A percentile compares a stretch with the other conserved stretches of the same genome.
These are phyloP conservation scores for Cosmorhoe ocellata DNA, from an alignment of 2,888 invertebrate species.

Conservation along the genomic window DNA sequence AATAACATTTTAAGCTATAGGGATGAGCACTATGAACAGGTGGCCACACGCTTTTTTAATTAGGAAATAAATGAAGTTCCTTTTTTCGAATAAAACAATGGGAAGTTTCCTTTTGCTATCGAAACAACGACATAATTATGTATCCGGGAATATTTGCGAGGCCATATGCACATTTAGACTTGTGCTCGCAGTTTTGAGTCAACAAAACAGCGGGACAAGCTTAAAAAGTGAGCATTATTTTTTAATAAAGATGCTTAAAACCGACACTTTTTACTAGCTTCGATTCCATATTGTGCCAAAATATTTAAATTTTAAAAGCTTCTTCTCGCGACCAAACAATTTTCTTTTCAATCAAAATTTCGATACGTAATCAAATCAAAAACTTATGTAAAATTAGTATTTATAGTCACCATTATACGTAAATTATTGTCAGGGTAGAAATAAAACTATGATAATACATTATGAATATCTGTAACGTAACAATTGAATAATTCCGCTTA, in stretches of 20 bases:
- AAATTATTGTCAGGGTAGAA: constrained; percentile 93
- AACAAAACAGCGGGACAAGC: constrained; percentile 36
- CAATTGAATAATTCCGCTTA: constrained; percentile 65
- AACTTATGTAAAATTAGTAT: constrained; percentile 71
- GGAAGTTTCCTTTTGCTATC: constrained; percentile 32
- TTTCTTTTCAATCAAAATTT: constrained; percentile 37
- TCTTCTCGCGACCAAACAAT: constrained; percentile 46
- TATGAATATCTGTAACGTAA: constrained; percentile 64
- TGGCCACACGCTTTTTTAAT: constrained; percentile 48
- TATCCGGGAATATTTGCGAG: constrained; percentile 44
- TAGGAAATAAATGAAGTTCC: constrained; percentile 43
- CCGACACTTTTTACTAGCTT: constrained; percentile 47
- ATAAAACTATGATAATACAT: constrained; percentile 66
- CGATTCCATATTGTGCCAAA: constrained; percentile 77
- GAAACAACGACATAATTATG: constrained; percentile 40
- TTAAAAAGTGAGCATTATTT: constrained; percentile 34
- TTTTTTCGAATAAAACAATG: constrained; percentile 40
- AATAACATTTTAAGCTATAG: constrained; percentile 35
- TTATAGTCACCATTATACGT: constrained; percentile 90
- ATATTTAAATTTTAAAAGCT: constrained; percentile 49
- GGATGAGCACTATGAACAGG: constrained; percentile 38
- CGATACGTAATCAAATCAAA: constrained; percentile 73
- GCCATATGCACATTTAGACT: constrained; percentile 40
- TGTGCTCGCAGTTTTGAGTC: too few species aligned
- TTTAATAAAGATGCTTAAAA: constrained; percentile 23